A percentile compares a stretch with the other conserved stretches of the same genome.
phyloP scores from a whole-genome alignment of 2,888 invertebrate species.

The Uloborus plumipes region DNA sequence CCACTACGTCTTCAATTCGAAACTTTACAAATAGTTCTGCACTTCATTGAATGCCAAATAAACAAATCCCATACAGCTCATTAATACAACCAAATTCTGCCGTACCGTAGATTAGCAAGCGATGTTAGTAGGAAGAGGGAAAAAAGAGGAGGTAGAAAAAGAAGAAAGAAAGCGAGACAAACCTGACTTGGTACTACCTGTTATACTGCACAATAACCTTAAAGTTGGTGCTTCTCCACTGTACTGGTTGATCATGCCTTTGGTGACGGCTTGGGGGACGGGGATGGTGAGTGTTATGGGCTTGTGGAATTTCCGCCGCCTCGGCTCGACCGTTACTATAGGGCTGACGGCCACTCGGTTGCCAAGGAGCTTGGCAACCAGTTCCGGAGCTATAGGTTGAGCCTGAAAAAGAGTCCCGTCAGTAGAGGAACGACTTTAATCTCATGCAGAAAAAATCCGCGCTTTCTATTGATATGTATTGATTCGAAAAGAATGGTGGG shows the following conservation, averaged over 20 bases:
- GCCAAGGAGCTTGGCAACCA: constrained; percentile 95
- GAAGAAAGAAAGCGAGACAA: constrained; percentile 66
- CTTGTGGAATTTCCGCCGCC: constrained; percentile 99
- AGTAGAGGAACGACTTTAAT: too few species aligned
- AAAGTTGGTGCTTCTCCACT: constrained; percentile 94
- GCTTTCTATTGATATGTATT: too few species aligned
- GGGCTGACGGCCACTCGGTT: constrained; percentile 99
- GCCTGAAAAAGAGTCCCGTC: constrained; percentile 78
- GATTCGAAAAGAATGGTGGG: too few species aligned
- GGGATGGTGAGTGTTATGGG: constrained; percentile 99
- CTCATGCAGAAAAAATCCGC: too few species aligned
- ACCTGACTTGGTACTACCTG: constrained; percentile 79
- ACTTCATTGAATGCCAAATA: too few species aligned
- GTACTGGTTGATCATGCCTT: constrained; percentile 99
- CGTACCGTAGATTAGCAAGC: background rate
- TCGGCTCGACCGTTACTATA: constrained; percentile 98
- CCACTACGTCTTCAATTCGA: too few species aligned
- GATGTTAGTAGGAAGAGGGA: constrained; percentile 28
- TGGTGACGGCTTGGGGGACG: constrained; percentile 94
- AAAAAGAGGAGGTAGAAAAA: constrained; percentile 40
- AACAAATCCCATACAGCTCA: too few species aligned
- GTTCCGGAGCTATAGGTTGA: constrained; percentile 96
- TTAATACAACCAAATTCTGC: too few species aligned
- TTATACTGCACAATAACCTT: constrained; percentile 95
- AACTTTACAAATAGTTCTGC: too few species aligned